Conservation (phyloP, 2,797 vertebrate genomes). For the Sebastes elongatus region DNA sequence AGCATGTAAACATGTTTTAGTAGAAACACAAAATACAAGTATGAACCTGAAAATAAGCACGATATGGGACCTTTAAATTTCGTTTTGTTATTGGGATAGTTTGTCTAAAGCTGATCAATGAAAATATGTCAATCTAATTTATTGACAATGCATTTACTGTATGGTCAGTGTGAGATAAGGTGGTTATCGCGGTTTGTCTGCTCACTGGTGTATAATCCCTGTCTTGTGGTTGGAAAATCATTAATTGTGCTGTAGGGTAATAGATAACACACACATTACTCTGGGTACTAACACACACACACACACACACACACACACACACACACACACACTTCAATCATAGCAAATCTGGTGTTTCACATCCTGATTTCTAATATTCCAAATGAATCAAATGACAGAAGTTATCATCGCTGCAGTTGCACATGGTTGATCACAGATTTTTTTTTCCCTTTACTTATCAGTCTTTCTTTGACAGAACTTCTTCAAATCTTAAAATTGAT, state of each 20-base stretch:
- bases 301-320: conserved; percentile 9
- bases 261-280: conserved; percentile 34
- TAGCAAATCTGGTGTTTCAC: conserved; percentile 18
- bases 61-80: background rate
- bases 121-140: conserved; percentile 49
- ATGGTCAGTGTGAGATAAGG: conserved; percentile 54
- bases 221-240: conserved; percentile 47
- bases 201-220: conserved; percentile 50
- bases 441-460: conserved; percentile 5
- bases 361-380: conserved; percentile 23
- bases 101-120: conserved; percentile 49
- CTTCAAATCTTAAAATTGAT: conserved; percentile 40
- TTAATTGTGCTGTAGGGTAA: conserved; percentile 55
- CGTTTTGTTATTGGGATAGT: conserved; percentile 32
- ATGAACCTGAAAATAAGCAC: too few species aligned
- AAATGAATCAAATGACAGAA: conserved; percentile 43
- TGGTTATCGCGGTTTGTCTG: conserved; percentile 43
- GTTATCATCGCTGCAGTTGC: conserved; percentile 23
- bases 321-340: conserved; percentile 15
- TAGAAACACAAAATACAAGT: too few species aligned
- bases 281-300: conserved; percentile 6
- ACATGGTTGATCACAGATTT: conserved; percentile 32
- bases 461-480: conserved; percentile 32
- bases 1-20: too few species aligned
- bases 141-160: conserved; percentile 36